Percentiles rank a stretch among this genome's conserved stretches.
Evolutionary conservation across 2,888 invertebrate species (phyloP).

Genomic region (Caradrina clavipalpis): DNA sequence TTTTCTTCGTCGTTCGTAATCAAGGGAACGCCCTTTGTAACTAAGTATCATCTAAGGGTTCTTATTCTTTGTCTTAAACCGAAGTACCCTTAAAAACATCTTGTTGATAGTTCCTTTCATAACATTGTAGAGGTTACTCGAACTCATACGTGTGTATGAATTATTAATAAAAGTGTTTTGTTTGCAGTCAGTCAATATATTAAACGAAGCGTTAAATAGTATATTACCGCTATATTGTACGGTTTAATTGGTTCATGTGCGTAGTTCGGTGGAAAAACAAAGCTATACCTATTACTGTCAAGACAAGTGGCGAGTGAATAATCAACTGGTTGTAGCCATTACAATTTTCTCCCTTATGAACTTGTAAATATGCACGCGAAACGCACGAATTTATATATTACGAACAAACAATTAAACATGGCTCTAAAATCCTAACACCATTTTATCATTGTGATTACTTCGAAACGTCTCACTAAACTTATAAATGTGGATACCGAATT

Average conservation of each 20-base stretch:
- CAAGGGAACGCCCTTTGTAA: constrained; percentile 63
- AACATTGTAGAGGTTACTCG: constrained; percentile 25
- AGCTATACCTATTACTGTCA: constrained; percentile 32
- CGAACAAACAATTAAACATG: not conserved
- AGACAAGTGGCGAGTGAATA: constrained; percentile 18
- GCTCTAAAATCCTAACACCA: not conserved
- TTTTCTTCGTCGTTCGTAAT: constrained; percentile 78
- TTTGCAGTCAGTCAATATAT: constrained; percentile 52
- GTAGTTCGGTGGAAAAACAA: constrained; percentile 40
- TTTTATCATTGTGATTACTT: not conserved
- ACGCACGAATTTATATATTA: constrained; percentile 15
- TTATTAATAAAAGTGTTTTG: constrained; percentile 62
- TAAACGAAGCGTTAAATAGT: constrained; percentile 65
- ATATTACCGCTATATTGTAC: constrained; percentile 54
- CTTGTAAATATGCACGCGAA: constrained; percentile 10
- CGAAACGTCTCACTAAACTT: not conserved
- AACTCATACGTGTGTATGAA: constrained; percentile 55
- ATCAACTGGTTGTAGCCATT: constrained; percentile 30
- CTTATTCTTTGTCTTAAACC: constrained; percentile 53
- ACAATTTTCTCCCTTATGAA: constrained; percentile 15
- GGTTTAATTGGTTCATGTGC: constrained; percentile 45
- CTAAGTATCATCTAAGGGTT: constrained; percentile 53
- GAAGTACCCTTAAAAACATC: constrained; percentile 33
- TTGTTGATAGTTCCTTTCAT: constrained; percentile 31
- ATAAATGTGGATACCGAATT: not conserved